phyloP scores from a whole-genome alignment of 53 echinoderm and acorn worm species.

The Henricia sp. region DNA sequence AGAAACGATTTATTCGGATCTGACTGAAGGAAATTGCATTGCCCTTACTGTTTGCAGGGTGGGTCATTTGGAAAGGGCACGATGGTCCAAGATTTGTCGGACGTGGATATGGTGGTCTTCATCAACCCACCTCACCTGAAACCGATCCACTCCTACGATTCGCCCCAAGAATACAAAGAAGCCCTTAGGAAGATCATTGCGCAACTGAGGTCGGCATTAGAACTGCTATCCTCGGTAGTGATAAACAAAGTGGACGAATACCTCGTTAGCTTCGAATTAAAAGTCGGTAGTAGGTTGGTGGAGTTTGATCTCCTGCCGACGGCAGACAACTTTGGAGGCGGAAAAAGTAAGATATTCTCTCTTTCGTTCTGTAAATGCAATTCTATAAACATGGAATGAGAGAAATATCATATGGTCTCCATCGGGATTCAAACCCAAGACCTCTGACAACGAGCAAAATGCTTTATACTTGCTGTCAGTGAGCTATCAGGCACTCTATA shows the following conservation, averaged over 20 bases:
- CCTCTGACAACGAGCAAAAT: no score
- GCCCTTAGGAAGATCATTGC: neutral
- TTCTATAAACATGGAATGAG: no score
- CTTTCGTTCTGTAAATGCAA: no score
- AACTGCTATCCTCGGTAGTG: no score
- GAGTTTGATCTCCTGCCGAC: constrained; percentile 40
- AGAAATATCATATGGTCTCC: no score
- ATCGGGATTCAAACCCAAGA: no score
- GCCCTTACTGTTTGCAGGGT: neutral
- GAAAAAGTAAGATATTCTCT: no score
- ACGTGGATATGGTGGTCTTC: constrained; percentile 34
- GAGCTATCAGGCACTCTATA: no score
- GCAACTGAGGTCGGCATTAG: neutral
- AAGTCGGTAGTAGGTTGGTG: neutral
- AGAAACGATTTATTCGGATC: no score
- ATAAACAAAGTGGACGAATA: neutral
- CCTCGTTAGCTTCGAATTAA: constrained; percentile 9
- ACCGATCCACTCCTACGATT: neutral
- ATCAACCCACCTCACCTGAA: constrained; percentile 12
- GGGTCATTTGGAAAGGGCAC: constrained; percentile 51
- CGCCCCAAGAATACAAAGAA: neutral
- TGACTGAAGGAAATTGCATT: no score
- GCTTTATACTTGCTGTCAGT: no score
- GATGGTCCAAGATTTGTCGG: constrained; percentile 33
- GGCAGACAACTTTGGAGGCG: constrained; percentile 32